Conservation (phyloP, 1,140 invertebrate species). For the Gryllus bimaculatus region DNA sequence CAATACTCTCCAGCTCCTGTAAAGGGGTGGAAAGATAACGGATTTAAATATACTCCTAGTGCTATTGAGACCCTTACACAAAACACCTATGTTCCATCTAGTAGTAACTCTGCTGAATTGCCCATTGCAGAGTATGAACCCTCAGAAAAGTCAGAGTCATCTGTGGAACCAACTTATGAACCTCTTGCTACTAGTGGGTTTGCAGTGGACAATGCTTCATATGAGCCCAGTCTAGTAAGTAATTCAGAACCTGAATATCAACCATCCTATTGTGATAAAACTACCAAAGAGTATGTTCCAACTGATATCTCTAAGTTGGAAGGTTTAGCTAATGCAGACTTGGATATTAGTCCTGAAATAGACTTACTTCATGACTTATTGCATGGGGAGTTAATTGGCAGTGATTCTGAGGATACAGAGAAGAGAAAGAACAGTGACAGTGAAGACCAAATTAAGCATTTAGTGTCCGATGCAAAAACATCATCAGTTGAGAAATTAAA, state of each 20-base stretch:
- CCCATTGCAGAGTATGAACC: background rate
- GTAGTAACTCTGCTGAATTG: background rate
- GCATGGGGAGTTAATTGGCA: background rate
- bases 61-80: slow-evolving; percentile 1
- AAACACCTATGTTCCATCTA: slow-evolving; percentile 2
- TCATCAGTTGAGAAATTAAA: no score
- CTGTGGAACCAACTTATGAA: slow-evolving; percentile 14
- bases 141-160: slow-evolving; percentile 8
- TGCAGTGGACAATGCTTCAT: background rate
- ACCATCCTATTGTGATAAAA: background rate
- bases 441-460: background rate
- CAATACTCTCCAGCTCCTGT: background rate
- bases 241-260: slow-evolving; percentile 10
- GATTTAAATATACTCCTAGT: slow-evolving; percentile 9
- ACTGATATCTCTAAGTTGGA: slow-evolving; percentile 17
- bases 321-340: background rate
- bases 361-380: background rate
- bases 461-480: background rate
- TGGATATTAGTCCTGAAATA: background rate
- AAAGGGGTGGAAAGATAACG: slow-evolving; percentile 6
- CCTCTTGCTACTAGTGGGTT: slow-evolving; percentile 8
- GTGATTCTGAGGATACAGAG: background rate
- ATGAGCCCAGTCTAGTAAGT: background rate
- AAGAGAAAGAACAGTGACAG: background rate
- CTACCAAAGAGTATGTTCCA: slow-evolving; percentile 12